Percentiles rank a stretch among this genome's conserved stretches.
Conservation (phyloP, 2,113 vertebrate genomes). For the Egretta garzetta region DNA sequence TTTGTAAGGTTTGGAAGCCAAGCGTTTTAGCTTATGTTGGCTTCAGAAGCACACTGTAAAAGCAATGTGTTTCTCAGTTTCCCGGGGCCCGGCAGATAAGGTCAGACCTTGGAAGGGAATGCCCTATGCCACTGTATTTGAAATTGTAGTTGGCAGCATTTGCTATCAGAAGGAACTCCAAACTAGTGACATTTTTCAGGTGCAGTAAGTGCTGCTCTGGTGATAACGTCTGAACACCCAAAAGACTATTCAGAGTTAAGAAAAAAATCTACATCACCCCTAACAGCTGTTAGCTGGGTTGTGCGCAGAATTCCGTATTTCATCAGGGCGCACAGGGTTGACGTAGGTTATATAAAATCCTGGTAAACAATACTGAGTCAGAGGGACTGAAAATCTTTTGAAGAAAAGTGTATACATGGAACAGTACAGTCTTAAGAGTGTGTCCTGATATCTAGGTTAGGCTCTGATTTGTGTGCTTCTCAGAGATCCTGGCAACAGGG, state of each 20-base stretch:
- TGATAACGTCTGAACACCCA: conserved; percentile 9
- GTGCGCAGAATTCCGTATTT: conserved; percentile 1
- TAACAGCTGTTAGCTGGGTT: conserved; percentile 39
- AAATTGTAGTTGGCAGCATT: conserved; percentile 12
- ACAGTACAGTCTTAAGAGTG: not conserved
- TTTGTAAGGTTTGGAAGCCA: conserved; percentile 29
- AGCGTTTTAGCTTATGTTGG: not conserved
- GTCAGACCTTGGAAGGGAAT: not conserved
- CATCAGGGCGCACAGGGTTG: conserved; percentile 6
- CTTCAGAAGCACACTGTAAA: not conserved
- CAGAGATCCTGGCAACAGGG: not conserved
- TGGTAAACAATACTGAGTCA: conserved; percentile 1
- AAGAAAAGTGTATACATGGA: conserved; percentile 2
- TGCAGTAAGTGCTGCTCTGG: not conserved
- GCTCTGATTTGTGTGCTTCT: not conserved
- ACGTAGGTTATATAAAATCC: not conserved
- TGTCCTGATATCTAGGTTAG: not conserved
- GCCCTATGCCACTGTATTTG: conserved; percentile 2
- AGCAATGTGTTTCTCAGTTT: not conserved
- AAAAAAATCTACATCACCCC: not conserved
- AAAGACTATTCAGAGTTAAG: conserved; percentile 11
- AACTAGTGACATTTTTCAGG: conserved; percentile 29
- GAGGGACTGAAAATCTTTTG: conserved; percentile 51
- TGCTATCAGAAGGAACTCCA: conserved; percentile 19
- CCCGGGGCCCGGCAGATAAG: conserved; percentile 27